A percentile compares a stretch with the other conserved stretches of the same genome.
These are phyloP conservation scores for Atractosteus spatula DNA, from an alignment of 2,113 vertebrate species.

Conservation along the genomic window DNA sequence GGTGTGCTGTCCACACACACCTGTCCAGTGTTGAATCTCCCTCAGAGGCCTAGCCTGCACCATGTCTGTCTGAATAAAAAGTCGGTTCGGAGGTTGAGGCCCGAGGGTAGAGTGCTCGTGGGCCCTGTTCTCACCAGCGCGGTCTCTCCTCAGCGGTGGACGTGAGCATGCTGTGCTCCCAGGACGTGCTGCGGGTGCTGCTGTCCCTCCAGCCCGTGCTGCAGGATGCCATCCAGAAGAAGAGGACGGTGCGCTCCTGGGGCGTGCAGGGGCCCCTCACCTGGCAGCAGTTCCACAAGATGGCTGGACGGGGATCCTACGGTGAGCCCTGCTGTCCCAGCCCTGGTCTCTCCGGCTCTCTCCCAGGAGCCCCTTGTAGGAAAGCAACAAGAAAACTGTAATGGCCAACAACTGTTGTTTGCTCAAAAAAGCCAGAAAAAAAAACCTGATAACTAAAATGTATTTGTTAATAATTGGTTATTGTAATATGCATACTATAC, in stretches of 20 bases:
- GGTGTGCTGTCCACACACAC: background rate
- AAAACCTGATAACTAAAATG: too few species aligned
- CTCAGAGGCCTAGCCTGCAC: background rate
- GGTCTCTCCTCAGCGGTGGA: conserved; percentile 73
- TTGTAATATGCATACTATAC: too few species aligned
- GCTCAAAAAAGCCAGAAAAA: too few species aligned
- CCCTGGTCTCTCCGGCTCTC: background rate
- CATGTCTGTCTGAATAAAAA: background rate
- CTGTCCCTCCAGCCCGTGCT: conserved; percentile 93
- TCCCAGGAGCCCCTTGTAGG: too few species aligned
- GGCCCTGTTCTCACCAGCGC: background rate
- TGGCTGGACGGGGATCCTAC: conserved; percentile 96
- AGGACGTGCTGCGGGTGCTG: conserved; percentile 93
- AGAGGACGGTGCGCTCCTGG: conserved; percentile 91
- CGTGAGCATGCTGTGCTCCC: conserved; percentile 89
- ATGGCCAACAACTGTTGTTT: too few species aligned
- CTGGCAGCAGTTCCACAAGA: conserved; percentile 98
- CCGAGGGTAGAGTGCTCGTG: background rate
- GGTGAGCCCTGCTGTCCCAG: conserved; percentile 62
- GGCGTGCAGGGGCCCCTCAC: conserved; percentile 95
- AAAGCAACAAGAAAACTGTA: too few species aligned
- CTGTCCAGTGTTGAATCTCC: background rate
- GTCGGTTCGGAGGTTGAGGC: too few species aligned
- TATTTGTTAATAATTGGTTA: too few species aligned
- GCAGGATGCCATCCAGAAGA: conserved; percentile 97